These are phyloP conservation scores for Artibeus jamaicensis DNA, from an alignment of 2,797 vertebrate species.

Conservation along the genomic window DNA sequence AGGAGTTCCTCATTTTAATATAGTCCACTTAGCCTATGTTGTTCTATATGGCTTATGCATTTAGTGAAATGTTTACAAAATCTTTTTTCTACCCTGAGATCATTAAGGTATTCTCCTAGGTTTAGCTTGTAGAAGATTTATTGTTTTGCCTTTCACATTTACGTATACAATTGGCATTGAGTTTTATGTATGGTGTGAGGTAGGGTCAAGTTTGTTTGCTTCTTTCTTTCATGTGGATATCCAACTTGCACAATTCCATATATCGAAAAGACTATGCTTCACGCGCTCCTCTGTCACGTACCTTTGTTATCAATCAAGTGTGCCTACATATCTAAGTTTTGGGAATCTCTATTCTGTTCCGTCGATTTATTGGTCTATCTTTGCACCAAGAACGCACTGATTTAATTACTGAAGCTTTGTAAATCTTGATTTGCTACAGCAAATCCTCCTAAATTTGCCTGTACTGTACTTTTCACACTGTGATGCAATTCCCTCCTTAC, in stretches of 20 bases:
- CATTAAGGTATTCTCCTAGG: background rate
- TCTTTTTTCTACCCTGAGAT: background rate
- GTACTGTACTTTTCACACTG: background rate
- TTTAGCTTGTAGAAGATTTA: background rate
- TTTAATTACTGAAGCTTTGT: background rate
- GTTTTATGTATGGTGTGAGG: background rate
- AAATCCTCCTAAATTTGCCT: background rate
- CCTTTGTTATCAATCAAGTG: background rate
- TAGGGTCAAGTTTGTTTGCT: background rate
- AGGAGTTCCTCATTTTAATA: background rate
- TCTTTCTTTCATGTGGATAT: background rate
- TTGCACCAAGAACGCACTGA: background rate
- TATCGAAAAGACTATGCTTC: background rate
- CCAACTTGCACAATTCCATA: background rate
- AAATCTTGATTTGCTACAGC: background rate
- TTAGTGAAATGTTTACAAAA: background rate
- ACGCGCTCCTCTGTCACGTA: background rate
- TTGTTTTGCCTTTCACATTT: background rate
- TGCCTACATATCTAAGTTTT: background rate
- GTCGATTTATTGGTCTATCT: background rate
- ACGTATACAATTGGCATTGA: background rate
- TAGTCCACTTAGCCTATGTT: background rate
- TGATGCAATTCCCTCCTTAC: background rate
- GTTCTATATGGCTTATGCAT: background rate
- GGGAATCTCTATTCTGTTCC: background rate